Evolutionary conservation across 2,888 invertebrate species (phyloP).

Genomic region (Rambutsinella grinnellia): DNA sequence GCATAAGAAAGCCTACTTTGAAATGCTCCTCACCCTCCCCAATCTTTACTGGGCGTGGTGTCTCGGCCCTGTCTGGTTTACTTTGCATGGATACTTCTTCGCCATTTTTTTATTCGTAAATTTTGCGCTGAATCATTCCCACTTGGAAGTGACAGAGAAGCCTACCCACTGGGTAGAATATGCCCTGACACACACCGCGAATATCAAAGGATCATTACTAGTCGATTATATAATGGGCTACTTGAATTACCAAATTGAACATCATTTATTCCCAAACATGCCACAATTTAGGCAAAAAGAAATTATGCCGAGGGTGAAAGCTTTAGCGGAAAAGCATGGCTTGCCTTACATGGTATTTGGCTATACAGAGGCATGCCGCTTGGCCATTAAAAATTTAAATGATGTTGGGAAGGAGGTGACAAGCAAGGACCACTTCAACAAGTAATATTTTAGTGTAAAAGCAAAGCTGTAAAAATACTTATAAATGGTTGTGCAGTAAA

Average conservation of each 20-base stretch:
- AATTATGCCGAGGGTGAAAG: slow-evolving; percentile 3
- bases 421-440: no score
- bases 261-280: slow-evolving; percentile 58
- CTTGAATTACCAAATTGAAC: no score
- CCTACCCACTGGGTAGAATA: slow-evolving; percentile 58
- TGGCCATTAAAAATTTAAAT: slow-evolving; percentile 23
- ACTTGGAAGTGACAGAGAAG: slow-evolving; percentile 41
- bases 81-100: slow-evolving; percentile 4
- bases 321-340: no score
- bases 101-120: slow-evolving; percentile 25
- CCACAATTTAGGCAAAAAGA: slow-evolving; percentile 48
- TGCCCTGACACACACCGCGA: slow-evolving; percentile 40
- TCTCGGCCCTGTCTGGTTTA: slow-evolving; percentile 7
- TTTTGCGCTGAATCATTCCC: slow-evolving; percentile 43
- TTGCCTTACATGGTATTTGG: no score
- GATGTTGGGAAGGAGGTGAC: slow-evolving; percentile 22
- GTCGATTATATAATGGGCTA: slow-evolving; percentile 52
- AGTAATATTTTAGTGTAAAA: no score
- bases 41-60: background rate
- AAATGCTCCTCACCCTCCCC: slow-evolving; percentile 12
- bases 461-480: no score
- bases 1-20: no score
- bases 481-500: no score
- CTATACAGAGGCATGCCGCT: no score
- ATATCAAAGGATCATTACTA: slow-evolving; percentile 41